Evolutionary conservation across 2,888 invertebrate species (phyloP).

Genomic region (Luffia ferchaultella): DNA sequence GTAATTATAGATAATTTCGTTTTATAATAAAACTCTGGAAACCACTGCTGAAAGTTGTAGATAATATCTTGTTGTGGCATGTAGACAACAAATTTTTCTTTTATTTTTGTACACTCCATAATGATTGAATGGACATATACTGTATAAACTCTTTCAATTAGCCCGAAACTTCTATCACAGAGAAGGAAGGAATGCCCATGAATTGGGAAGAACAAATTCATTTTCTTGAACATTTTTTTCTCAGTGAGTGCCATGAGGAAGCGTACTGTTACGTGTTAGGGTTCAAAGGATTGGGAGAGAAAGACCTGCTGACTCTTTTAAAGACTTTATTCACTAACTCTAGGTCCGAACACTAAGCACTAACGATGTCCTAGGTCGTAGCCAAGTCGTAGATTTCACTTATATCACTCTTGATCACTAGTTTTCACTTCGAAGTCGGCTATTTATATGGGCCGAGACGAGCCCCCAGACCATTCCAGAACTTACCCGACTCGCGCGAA

Average conservation of each 20-base stretch:
- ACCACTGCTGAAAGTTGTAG: background rate
- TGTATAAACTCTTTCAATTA: slow-evolving; percentile 5
- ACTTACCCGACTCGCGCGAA: too few relatives aligned
- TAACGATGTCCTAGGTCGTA: too few relatives aligned
- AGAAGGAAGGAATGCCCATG: slow-evolving; percentile 2
- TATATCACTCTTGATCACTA: too few relatives aligned
- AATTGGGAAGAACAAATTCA: background rate
- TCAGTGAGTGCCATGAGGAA: slow-evolving; percentile 1
- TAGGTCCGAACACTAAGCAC: too few relatives aligned
- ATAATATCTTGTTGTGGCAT: background rate
- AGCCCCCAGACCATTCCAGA: too few relatives aligned
- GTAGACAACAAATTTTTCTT: slow-evolving; percentile 6
- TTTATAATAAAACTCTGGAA: slow-evolving; percentile 9
- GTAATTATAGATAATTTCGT: slow-evolving; percentile 8
- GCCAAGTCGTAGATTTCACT: too few relatives aligned
- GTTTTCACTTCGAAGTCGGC: too few relatives aligned
- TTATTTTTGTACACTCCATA: slow-evolving; percentile 9
- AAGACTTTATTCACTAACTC: too few relatives aligned
- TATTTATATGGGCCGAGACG: too few relatives aligned
- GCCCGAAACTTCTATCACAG: slow-evolving; percentile 4
- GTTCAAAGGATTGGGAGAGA: too few relatives aligned
- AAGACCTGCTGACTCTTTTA: too few relatives aligned
- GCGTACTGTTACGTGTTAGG: background rate
- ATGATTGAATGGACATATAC: slow-evolving; percentile 9
- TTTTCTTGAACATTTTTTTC: background rate